A percentile compares a stretch with the other conserved stretches of the same genome.
Conservation (phyloP, 2,797 vertebrate genomes). For the Leptatherina wallacei region DNA sequence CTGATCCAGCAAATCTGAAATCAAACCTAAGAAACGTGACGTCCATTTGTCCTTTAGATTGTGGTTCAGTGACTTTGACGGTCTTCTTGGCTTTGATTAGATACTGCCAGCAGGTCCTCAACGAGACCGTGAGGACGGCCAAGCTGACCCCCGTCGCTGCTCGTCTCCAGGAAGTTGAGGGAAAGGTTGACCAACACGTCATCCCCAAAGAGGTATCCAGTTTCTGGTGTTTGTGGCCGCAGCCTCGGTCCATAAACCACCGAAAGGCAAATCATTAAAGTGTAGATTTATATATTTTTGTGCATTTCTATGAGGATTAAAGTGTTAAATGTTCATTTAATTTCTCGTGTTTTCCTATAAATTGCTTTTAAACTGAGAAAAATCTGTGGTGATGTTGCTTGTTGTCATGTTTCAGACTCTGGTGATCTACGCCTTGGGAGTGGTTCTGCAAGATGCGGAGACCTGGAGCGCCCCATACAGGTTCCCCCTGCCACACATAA, state of each 20-base stretch:
- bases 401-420: slow-evolving; percentile 85
- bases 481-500: slow-evolving; percentile 64
- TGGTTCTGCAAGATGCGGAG: slow-evolving; percentile 91
- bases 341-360: background rate
- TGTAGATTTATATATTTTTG: background rate
- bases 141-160: slow-evolving; percentile 94
- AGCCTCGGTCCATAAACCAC: background rate
- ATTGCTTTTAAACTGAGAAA: background rate
- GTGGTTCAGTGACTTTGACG: background rate
- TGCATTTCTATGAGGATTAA: background rate
- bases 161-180: slow-evolving; percentile 93
- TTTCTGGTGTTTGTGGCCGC: slow-evolving; percentile 4
- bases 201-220: slow-evolving; percentile 92
- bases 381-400: background rate
- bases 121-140: slow-evolving; percentile 92
- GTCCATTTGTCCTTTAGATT: background rate
- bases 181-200: slow-evolving; percentile 90
- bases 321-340: background rate
- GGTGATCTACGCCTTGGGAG: slow-evolving; percentile 94
- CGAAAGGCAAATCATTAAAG: background rate
- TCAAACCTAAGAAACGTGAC: background rate
- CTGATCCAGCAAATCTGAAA: background rate
- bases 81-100: slow-evolving; percentile 70
- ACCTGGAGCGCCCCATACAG: slow-evolving; percentile 91
- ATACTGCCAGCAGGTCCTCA: slow-evolving; percentile 93